Conservation (phyloP, 2,113 vertebrate genomes). For the Etheostoma spectabile region DNA sequence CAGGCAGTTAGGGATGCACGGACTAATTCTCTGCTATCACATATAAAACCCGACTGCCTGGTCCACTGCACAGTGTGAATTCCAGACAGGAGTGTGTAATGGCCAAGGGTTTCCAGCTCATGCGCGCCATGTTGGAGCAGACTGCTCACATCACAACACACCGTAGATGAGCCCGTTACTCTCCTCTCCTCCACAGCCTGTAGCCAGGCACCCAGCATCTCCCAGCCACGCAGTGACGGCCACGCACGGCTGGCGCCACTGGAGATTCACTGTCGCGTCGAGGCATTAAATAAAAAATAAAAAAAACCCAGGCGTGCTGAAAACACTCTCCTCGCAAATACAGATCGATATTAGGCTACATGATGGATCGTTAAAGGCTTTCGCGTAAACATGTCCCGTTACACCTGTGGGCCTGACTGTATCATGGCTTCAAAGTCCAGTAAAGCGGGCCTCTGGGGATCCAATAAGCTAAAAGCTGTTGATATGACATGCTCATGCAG, state of each 20-base stretch:
- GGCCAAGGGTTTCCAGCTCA: slow-evolving; percentile 68
- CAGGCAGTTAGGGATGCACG: slow-evolving; percentile 19
- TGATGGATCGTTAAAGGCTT: slow-evolving; percentile 39
- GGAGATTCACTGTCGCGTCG: slow-evolving; percentile 43
- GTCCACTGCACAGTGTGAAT: slow-evolving; percentile 57
- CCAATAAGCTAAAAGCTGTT: slow-evolving; percentile 6
- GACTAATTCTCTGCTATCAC: slow-evolving; percentile 5
- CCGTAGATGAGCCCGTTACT: slow-evolving; percentile 34
- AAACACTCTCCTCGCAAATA: slow-evolving; percentile 15
- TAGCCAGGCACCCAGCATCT: slow-evolving; percentile 57
- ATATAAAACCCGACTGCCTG: slow-evolving; percentile 20
- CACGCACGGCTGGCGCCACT: slow-evolving; percentile 53
- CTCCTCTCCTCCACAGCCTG: slow-evolving; percentile 40
- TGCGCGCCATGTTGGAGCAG: slow-evolving; percentile 80
- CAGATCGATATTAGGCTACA: slow-evolving; percentile 66
- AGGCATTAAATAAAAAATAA: neutral
- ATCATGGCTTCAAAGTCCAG: slow-evolving; percentile 9
- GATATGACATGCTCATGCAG: slow-evolving; percentile 57
- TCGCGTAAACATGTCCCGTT: slow-evolving; percentile 67
- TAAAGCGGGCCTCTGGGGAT: slow-evolving; percentile 31
- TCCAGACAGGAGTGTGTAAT: slow-evolving; percentile 77
- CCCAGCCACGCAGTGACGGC: slow-evolving; percentile 20
- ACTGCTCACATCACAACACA: slow-evolving; percentile 77
- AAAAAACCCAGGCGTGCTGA: neutral
- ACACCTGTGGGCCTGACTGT: slow-evolving; percentile 69